Base-by-base conservation (phyloP, 2,888 invertebrate genomes). In the Rutpela maculata region DNA sequence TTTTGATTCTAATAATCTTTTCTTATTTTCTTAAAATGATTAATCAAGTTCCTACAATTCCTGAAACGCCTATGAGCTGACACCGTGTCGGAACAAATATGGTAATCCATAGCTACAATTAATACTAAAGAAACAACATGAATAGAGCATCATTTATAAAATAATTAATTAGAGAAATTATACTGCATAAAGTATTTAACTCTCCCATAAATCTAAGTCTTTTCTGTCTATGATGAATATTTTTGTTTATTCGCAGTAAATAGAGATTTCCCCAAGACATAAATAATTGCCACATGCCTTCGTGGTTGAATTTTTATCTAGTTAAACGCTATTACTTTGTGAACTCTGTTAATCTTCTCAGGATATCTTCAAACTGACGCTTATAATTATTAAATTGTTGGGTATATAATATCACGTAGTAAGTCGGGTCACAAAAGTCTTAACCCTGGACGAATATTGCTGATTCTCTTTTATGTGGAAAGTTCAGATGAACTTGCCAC, bases 351-450 rank as follows among this genome's bases (percentile, higher is more conserved):
- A 59, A 69, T 69, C 69, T 69, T 68, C 55, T 55, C 0, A 7
- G 18, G 68, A 57, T 19, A 69, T 69, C 69, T 69, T 38, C 17
- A 38, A 59, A 59, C 59, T 59, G 22, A 69, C 69, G 69, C 59
- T 59, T 26, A 59, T 69, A 69, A 69, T 69, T 69, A 69, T 69
- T 69, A 69, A 69, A 69, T 69, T 69, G 69, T 69, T 69, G 69
- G 69, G 69, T 69, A 69, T 56, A 35, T 69, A 59, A 69, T 59
- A 56, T 59, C 69, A 69, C 69, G 69, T 69, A 67, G 67, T 31
- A 50, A 35, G 56, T 59, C 11, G 35, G 69, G 59, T 69, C 69
- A 35, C 57, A 69, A 69, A 57, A 18, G 9, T 57, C 18, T 56
- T 69, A 26, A 69, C 69, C 69, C 57, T 19, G 17, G 55, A 55